Evolutionary conservation across 2,888 invertebrate species (phyloP), one percentile per base, ranked within the genome.

Genomic region (Drosophila leonis): DNA sequence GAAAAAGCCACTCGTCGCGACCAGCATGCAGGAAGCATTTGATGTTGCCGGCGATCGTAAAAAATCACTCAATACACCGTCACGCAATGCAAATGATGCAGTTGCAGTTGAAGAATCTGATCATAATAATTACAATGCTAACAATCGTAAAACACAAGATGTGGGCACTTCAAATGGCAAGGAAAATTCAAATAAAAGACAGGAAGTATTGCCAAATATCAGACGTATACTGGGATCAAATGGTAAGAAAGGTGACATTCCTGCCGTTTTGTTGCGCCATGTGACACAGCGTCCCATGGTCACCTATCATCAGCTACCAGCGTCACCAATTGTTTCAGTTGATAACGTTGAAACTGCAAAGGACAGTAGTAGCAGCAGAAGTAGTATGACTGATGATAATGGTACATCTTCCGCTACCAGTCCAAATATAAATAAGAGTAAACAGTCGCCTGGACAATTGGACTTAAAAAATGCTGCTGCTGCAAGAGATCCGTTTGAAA

Each of bases 181-280:
- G n/a, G 72, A 70, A n/a, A 65, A 60, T 42, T 29, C 68, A 3
- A 72, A 66, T 33, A 79, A 80, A 13, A 66, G 80, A 6, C 89
- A 92, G 37, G 94, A 96, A 63, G 96, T 96, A 91, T 95, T 97
- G 84, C 97, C 97, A 4, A 96, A 97, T 77, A 97, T 98, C 79
- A 96, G 97, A 4, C 94, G 98, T 63, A 97, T 98, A 87, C 93
- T 98, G 29, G 97, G 97, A 1, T 97, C 97, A 57, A 97, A 97
- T 91, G 97, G 97, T 0, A 94, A 97, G 35, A 97, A 96, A 82
- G 96, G 97, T 78, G 96, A 96, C 83, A 96, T 97, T 61, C 96
- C 97, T 0, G 97, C 97, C 75, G 96, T 97, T 48, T 93, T 97
- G 0, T 93, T 97, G 29, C 94, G 95, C 70, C 95, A 95, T 0